Conservation (phyloP, 1,140 invertebrate genomes). For the Zaprionus taronus region DNA sequence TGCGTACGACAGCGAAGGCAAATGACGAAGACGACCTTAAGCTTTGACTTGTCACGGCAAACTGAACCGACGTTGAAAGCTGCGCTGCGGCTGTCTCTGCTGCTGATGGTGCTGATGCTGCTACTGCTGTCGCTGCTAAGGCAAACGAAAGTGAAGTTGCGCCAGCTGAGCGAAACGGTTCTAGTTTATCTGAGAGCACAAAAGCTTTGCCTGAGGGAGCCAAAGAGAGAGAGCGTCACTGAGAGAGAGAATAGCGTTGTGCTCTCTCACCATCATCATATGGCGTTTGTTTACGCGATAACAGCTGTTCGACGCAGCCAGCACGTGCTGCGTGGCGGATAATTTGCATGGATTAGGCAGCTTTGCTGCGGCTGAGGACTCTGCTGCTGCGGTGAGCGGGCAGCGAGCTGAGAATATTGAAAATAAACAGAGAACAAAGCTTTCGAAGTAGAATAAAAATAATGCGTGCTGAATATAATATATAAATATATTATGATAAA, state of each 20-base stretch:
- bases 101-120: neutral
- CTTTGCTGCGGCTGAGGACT: neutral
- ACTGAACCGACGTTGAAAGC: slow-evolving; percentile 51
- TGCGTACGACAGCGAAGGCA: slow-evolving; percentile 26
- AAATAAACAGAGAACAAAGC: neutral
- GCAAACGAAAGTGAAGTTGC: slow-evolving; percentile 70
- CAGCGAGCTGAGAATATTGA: neutral
- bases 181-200: slow-evolving; percentile 30
- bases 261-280: neutral
- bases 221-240: neutral
- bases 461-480: neutral
- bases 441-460: neutral
- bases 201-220: slow-evolving; percentile 44
- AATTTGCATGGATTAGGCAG: slow-evolving; percentile 18
- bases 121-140: slow-evolving; percentile 19
- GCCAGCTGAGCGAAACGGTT: slow-evolving; percentile 67
- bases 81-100: slow-evolving; percentile 9
- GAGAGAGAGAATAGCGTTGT: neutral
- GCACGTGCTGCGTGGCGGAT: slow-evolving; percentile 19
- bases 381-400: neutral
- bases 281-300: slow-evolving; percentile 26
- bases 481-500: neutral
- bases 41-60: slow-evolving; percentile 64
- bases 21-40: slow-evolving; percentile 45
- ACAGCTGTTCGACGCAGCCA: slow-evolving; percentile 16